These are phyloP conservation scores for Adoxophyes honmai DNA, from an alignment of 1,140 invertebrate species.

Conservation along the genomic window DNA sequence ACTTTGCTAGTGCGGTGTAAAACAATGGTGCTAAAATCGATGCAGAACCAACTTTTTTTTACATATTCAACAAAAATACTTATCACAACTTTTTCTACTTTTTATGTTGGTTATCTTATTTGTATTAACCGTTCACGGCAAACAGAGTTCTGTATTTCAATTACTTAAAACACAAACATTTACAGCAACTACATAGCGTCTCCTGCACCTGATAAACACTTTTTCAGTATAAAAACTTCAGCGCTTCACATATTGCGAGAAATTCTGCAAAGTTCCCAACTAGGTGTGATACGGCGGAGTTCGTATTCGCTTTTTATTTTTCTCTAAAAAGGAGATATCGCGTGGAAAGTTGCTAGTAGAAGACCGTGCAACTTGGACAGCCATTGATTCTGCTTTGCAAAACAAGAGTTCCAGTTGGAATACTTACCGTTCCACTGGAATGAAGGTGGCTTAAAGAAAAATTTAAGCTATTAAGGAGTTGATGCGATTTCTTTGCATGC, in stretches of 20 bases:
- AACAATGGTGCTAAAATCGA: too few species aligned
- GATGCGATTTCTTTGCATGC: too few species aligned
- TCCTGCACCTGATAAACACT: too few species aligned
- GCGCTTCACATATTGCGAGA: background rate
- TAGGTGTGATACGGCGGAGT: slow-evolving; percentile 11
- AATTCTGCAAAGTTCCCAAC: slow-evolving; percentile 5
- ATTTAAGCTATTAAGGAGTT: background rate
- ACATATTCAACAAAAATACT: too few species aligned
- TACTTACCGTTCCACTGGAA: background rate
- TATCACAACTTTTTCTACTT: too few species aligned
- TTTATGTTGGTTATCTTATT: too few species aligned
- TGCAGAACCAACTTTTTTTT: too few species aligned
- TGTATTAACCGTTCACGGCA: too few species aligned
- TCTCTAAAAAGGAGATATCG: background rate
- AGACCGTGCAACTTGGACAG: background rate
- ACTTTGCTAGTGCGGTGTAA: too few species aligned
- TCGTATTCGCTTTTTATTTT: slow-evolving; percentile 1
- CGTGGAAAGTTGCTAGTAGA: background rate
- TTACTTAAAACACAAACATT: too few species aligned
- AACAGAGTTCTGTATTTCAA: too few species aligned
- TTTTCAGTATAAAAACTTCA: background rate
- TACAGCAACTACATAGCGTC: too few species aligned
- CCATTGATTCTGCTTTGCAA: slow-evolving; percentile 7
- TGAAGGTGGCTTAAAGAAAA: background rate
- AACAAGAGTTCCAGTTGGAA: background rate